Base-by-base conservation (phyloP, 2,888 invertebrate species). In the Torymus texanus region DNA sequence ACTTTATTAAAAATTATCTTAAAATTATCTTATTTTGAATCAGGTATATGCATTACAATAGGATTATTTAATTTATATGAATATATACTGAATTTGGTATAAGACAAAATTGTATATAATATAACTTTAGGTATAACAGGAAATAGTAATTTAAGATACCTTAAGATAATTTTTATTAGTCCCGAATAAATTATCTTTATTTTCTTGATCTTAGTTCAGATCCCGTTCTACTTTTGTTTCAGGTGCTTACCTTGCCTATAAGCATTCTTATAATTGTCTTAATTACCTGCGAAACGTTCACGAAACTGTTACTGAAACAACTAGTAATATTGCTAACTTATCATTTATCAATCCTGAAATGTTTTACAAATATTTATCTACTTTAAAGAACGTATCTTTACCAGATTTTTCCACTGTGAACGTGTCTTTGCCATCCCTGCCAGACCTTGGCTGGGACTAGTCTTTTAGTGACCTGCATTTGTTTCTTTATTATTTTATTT, bases 221-320 rank as follows among this genome's bases (percentile, higher is more conserved):
- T 66, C 41, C 29, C 62, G 50, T 88, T 80, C 85, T 88, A 84
- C 88, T 88, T 89, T 88, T 90, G 89, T 90, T 90, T 88, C 90
- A 90, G 90, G 90, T 85, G 84, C 88, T 87, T 88, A 88, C 88
- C 75, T 88, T 87, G 85, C 86, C 85, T 87, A 88, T 87, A 88
- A 86, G 82, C 85, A 89, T 86, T 85, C 87, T 86, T 87, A 87
- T 87, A 85, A 84, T 83, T 85, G 82, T 86, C 85, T 87, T 88
- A 88, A 90, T 83, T 87, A 86, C 84, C 86, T 88, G 83, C 86
- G 86, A 84, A 87, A 88, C 85, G 85, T 87, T 85, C 84, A 84
- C 76, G 83, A 88, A 78, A 86, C 83, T 84, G 84, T 88, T 84
- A 86, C 86, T 83, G 85, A 88, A 84, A 88, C 85, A 82, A 86